Base-by-base conservation (phyloP, 2,888 invertebrate genomes). In the Amiota minor region DNA sequence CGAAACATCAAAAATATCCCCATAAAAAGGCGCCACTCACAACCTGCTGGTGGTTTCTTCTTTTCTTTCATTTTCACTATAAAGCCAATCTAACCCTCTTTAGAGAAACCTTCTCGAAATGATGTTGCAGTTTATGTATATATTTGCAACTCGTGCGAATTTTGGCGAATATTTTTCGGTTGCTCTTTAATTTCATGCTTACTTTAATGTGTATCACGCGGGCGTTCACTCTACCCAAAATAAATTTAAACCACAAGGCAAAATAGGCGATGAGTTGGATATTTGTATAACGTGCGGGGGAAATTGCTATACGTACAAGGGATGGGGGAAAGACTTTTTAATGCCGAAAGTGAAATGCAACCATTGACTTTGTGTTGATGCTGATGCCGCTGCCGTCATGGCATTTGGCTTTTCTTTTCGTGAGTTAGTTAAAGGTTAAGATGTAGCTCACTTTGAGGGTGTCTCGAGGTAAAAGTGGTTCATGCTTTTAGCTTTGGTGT, bases 161-260 rank as follows among this genome's bases (percentile, higher is more conserved):
- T 50, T 16, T 68, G 35, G 50, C 50, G 67, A 12, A 50, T 53
- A 23, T 65, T 79, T 79, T 84, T 77, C 77, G 73, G 80, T 80
- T 78, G 81, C 81, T 80, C 87, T 87, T 87, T 87, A 87, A 87
- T 87, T 87, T 87, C 87, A 87, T 87, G 87, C 86, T 87, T 87
- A 84, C 87, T 87, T 87, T 87, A 87, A 87, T 84, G 80, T 35
- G 35, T 35, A 35, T 35, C 35, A 6, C 35, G 35, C 76, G 75
- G 79, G 49, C 70, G 77, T 35, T 35, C 6, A 35, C 14, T 20
- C 20, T 16, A 23, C 59, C 18, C 53, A 23, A 20, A 62, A 62
- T 18, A 62, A 45, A 20, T 35, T 2, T n/a, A 61, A 61, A 12
- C 10, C 64, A 18, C 55, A 45, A 64, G 45, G n/a, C 64, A 46